These are phyloP conservation scores for Planiliza haematocheilus DNA, from an alignment of 2,113 vertebrate genomes.

Conservation along the genomic window DNA sequence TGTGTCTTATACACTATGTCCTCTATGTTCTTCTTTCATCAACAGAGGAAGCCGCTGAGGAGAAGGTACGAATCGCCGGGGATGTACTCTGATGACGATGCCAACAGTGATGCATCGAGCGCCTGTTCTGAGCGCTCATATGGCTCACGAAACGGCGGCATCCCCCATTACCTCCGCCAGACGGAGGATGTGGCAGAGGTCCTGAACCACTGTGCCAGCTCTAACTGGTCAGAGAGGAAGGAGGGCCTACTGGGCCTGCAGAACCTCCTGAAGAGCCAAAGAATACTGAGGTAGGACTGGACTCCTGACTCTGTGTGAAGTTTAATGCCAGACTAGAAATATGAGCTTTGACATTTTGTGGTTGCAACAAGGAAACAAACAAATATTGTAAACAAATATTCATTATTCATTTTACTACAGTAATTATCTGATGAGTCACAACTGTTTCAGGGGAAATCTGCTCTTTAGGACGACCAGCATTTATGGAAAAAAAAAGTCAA, in stretches of 20 bases:
- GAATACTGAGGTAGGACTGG: slow-evolving; percentile 90
- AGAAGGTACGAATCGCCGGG: slow-evolving; percentile 95
- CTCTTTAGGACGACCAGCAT: too few species aligned
- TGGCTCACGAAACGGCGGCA: slow-evolving; percentile 92
- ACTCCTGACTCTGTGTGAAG: background rate
- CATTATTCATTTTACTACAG: too few species aligned
- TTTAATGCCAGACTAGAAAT: too few species aligned
- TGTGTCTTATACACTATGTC: too few species aligned
- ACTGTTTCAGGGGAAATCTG: too few species aligned
- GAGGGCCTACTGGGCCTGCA: slow-evolving; percentile 97
- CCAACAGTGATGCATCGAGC: slow-evolving; percentile 96
- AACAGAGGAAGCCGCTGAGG: slow-evolving; percentile 92
- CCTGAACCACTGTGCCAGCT: slow-evolving; percentile 97
- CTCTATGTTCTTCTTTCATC: slow-evolving; percentile 12
- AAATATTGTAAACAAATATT: too few species aligned
- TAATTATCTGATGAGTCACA: too few species aligned
- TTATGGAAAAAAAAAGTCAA: too few species aligned
- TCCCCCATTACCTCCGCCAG: slow-evolving; percentile 96
- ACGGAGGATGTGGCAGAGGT: slow-evolving; percentile 97
- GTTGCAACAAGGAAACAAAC: too few species aligned
- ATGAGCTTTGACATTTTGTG: too few species aligned
- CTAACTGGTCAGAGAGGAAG: slow-evolving; percentile 99
- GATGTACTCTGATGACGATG: slow-evolving; percentile 97
- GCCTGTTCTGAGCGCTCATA: slow-evolving; percentile 98
- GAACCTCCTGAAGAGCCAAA: slow-evolving; percentile 96